phyloP scores from a whole-genome alignment of 2,888 invertebrate species.

The Synanthedon formicaeformis region DNA sequence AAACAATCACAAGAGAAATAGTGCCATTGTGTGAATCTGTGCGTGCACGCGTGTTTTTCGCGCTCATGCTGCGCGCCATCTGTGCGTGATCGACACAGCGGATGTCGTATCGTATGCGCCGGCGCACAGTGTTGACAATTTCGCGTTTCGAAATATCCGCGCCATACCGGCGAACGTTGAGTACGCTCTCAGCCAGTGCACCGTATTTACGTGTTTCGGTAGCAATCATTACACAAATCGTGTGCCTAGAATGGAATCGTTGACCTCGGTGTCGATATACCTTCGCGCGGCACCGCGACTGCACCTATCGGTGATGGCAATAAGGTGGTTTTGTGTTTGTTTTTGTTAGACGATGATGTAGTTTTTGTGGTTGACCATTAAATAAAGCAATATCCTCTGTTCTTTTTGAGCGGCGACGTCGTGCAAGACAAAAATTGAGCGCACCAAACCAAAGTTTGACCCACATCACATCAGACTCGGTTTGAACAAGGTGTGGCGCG shows the following conservation, averaged over 20 bases:
- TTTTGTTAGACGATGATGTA: conserved; percentile 20
- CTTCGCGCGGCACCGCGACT: conserved; percentile 15
- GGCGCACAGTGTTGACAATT: conserved; percentile 29
- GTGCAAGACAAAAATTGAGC: conserved; percentile 17
- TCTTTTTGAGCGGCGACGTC: conserved; percentile 9
- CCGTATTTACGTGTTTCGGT: conserved; percentile 25
- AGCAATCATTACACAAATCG: conserved; percentile 27
- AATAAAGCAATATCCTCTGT: conserved; percentile 16
- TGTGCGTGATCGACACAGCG: conserved; percentile 20
- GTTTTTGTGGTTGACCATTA: conserved; percentile 12
- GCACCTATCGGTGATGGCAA: conserved; percentile 17
- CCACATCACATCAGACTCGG: conserved; percentile 38
- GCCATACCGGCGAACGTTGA: conserved; percentile 35
- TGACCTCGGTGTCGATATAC: conserved; percentile 43
- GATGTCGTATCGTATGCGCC: conserved; percentile 7
- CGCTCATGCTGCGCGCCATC: conserved; percentile 16
- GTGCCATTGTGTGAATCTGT: conserved; percentile 52
- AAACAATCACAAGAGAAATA: conserved; percentile 23
- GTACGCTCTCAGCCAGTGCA: conserved; percentile 15
- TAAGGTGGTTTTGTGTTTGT: conserved; percentile 60
- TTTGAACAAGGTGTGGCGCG: conserved; percentile 21
- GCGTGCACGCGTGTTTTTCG: conserved; percentile 54
- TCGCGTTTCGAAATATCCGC: conserved; percentile 48
- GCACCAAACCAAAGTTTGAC: conserved; percentile 19
- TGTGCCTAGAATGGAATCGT: conserved; percentile 41